These are phyloP conservation scores for Schizaphis graminum DNA, from an alignment of 2,888 invertebrate genomes.

Conservation along the genomic window DNA sequence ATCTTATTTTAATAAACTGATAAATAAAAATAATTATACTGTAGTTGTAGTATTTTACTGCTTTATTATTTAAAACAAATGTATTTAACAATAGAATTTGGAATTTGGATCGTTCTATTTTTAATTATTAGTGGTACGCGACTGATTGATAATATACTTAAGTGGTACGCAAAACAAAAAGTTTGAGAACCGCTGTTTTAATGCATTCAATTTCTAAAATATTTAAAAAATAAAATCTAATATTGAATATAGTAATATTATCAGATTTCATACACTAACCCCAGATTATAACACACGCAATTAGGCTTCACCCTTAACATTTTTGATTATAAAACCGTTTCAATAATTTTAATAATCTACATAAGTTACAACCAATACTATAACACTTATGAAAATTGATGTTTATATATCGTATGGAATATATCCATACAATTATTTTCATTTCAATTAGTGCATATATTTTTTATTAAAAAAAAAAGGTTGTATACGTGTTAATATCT, in stretches of 20 bases:
- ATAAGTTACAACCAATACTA: neutral
- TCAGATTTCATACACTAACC: neutral
- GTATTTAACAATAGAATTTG: too few species aligned
- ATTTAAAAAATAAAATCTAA: neutral
- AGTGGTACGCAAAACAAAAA: too few species aligned
- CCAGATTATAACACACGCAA: neutral
- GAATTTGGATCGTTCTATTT: too few species aligned
- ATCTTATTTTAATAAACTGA: too few species aligned
- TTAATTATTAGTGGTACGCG: too few species aligned
- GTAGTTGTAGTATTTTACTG: too few species aligned
- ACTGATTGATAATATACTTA: too few species aligned
- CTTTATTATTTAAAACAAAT: too few species aligned
- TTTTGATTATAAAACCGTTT: neutral
- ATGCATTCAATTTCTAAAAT: neutral
- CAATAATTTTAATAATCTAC: neutral
- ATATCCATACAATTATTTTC: neutral
- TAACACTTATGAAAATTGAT: neutral
- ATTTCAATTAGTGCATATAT: neutral
- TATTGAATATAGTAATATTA: neutral
- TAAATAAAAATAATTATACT: too few species aligned
- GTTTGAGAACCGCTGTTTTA: too few species aligned
- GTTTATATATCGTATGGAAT: neutral
- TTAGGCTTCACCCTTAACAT: neutral
- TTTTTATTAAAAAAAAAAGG: neutral
- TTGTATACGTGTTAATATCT: neutral